Evolutionary conservation across 2,888 invertebrate genomes (phyloP).

Genomic region (Drosophila pseudotakahashii): DNA sequence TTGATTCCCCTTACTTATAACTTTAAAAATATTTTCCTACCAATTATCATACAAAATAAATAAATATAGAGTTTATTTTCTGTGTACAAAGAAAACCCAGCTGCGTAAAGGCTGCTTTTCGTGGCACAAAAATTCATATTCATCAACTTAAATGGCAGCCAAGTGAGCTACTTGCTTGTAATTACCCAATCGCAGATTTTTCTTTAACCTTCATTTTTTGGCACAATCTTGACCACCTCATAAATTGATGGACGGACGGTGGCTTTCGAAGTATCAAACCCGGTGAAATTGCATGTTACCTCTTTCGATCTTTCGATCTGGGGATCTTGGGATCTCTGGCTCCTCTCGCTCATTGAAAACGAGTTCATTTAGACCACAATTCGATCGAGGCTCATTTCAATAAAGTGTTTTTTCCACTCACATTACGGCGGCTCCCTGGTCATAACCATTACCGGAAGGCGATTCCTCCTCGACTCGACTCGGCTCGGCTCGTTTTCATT

Average conservation of each 20-base stretch:
- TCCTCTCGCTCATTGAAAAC: conserved; percentile 51
- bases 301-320: conserved; percentile 1
- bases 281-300: conserved; percentile 56
- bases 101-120: conserved; percentile 6
- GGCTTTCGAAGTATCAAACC: conserved; percentile 46
- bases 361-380: conserved; percentile 72
- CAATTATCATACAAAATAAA: no score
- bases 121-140: conserved; percentile 60
- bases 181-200: conserved; percentile 57
- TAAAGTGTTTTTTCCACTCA: conserved; percentile 62
- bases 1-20: no score
- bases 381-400: conserved; percentile 71
- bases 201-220: conserved; percentile 57
- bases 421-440: conserved; percentile 28
- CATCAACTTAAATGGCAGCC: conserved; percentile 66
- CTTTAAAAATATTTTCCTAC: no score
- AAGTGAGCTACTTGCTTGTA: conserved; percentile 58
- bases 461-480: conserved; percentile 35
- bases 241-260: conserved; percentile 64
- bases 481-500: conserved; percentile 16
- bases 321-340: background rate
- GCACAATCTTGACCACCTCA: conserved; percentile 76
- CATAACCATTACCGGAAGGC: conserved; percentile 74
- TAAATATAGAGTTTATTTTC: background rate
- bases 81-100: background rate